Evolutionary conservation across 2,888 invertebrate species (phyloP), one percentile per base, ranked within the genome.

Genomic region (Alloscopus bannaensis): DNA sequence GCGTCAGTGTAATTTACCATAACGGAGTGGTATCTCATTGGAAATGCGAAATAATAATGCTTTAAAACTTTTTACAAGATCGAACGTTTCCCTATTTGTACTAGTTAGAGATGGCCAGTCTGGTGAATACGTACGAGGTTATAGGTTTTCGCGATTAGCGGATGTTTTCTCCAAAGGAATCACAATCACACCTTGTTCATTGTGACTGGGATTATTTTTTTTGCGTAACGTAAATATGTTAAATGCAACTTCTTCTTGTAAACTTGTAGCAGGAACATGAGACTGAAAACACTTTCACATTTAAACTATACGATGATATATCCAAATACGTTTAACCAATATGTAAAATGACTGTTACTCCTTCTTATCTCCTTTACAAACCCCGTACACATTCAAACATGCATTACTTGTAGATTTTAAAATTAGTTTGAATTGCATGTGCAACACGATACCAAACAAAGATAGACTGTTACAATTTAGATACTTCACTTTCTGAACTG

Each of bases 261-360:
- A 77, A 77, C 70, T 70, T 75, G 62, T 70, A 70, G 77, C 77
- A 77, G 77, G 70, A 77, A 77, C 77, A 70, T 70, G 77, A 77
- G 77, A 77, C 77, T 77, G 77, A 77, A 52, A 52, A 77, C 59
- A 75, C 76, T 68, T 76, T 76, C 76, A 69, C 40, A 76, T 69
- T 68, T 70, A 68, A 69, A 70, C 18, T 45, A 40, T 70, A 77
- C 77, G 77, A 77, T 70, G n/a, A n/a, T n/a, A n/a, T n/a, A n/a
- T n/a, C n/a, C n/a, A n/a, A n/a, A 55, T 77, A 77, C 77, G 70
- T 77, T 77, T 70, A 77, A 77, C 77, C 62, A 62, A 62, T 77
- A 52, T 36, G 13, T 13, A 52, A 76, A 76, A 45, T 68, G 76
- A 76, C 76, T 68, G 6, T 57, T 75, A 55, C 55, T 62, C 59